Conservation (phyloP, 2,797 vertebrate genomes). For the Dryobates pubescens region DNA sequence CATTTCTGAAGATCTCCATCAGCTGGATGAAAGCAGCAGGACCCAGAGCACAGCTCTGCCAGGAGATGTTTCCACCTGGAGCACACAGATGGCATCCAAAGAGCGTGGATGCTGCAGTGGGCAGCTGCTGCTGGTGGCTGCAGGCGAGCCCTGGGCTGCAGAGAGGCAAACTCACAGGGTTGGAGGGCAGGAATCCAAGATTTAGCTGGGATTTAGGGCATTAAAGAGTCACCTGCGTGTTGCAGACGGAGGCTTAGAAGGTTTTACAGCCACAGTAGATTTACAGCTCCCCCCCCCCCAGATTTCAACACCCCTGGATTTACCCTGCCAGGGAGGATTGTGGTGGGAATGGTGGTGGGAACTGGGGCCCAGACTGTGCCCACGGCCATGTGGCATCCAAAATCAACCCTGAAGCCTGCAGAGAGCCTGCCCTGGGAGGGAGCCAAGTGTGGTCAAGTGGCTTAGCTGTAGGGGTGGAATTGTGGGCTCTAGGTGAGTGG, state of each 20-base stretch:
- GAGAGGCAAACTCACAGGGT: not conserved
- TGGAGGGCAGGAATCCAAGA: not conserved
- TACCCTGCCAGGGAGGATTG: constrained; percentile 46
- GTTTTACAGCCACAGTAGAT: constrained; percentile 18
- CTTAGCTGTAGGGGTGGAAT: no score
- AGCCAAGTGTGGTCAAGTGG: not conserved
- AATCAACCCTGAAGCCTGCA: not conserved
- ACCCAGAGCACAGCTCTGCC: fast-evolving
- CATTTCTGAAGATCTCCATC: not conserved
- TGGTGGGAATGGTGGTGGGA: not conserved
- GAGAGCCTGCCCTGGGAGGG: not conserved
- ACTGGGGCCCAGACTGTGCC: not conserved
- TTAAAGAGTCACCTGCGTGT: constrained; percentile 46
- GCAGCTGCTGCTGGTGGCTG: not conserved
- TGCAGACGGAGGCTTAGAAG: constrained; percentile 29
- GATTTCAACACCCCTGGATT: constrained; percentile 26
- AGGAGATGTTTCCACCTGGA: not conserved
- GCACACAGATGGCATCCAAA: no score
- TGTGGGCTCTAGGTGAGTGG: no score
- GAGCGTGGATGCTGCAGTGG: fast-evolving
- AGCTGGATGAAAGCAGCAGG: not conserved
- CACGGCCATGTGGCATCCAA: fast-evolving
- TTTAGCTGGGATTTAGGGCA: constrained; percentile 49
- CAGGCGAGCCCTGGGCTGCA: not conserved
- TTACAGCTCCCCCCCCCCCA: not conserved